Base-by-base conservation (phyloP, 2,888 invertebrate species). In the Leucophenga maculata region DNA sequence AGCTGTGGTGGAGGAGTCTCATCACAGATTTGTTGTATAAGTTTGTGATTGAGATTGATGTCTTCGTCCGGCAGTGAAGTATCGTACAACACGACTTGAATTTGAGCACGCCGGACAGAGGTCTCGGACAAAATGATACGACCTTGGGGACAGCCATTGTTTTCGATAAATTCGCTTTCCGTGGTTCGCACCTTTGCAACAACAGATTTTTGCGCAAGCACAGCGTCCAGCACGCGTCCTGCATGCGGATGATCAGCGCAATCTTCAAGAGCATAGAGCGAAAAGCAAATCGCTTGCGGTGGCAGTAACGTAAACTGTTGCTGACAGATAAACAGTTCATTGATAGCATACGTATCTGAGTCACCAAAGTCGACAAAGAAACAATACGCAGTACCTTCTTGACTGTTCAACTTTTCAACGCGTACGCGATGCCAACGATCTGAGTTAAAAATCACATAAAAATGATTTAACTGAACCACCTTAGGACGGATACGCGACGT, bases 351-450 rank as follows among this genome's bases (percentile, higher is more conserved):
- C 16, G 87, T 85, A 60, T 92, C 92, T 72, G 92, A 92, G 75
- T 94, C 94, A 0, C 95, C 95, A 75, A 91, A 92, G 86, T 95
- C 95, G 11, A 95, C 93, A 73, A 94, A 92, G 77, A 93, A 93
- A 67, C 93, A 93, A 11, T 89, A 85, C 22, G 86, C 87, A 4
- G 78, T 80, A 1, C 89, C 91, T 32, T 88, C 88, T 0, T 90
- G 87, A 22, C 89, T 89, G 32, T 90, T 88, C n/a, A 87, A 69
- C 31, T 88, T 84, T 57, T 90, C 88, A 1, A 92, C 90, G 39
- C 91, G 86, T 46, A 92, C 89, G 74, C 92, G 87, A 90, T 82
- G 91, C 91, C 85, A 92, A 84, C 85, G 90, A 85, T 92, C 91
- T 87, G 73, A 89, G 86, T 76, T 90, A 86, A 76, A 79, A 0